A percentile compares a stretch with the other conserved stretches of the same genome.
These are phyloP conservation scores for Diachasma alloeum DNA, from an alignment of 1,140 invertebrate species.

Conservation along the genomic window DNA sequence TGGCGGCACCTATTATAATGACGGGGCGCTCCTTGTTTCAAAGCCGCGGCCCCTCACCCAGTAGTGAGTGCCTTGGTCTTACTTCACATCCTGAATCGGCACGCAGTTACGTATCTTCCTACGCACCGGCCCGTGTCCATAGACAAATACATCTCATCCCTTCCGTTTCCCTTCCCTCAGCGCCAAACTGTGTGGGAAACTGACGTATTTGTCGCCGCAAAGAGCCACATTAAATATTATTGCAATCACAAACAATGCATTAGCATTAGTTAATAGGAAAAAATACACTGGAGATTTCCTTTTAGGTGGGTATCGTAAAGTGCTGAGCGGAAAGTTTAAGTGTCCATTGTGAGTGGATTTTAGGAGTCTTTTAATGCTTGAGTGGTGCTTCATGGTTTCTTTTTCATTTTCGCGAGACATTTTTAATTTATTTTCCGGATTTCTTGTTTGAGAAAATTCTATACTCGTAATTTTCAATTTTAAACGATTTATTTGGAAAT, in stretches of 20 bases:
- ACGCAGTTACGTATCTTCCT: slow-evolving; percentile 33
- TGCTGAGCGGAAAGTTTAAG: not conserved
- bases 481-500: no score
- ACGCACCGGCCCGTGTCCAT: slow-evolving; percentile 25
- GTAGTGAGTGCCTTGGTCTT: slow-evolving; percentile 31
- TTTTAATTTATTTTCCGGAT: no score
- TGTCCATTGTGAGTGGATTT: no score
- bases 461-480: no score
- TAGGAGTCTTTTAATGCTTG: no score
- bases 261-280: not conserved
- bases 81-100: slow-evolving; percentile 44
- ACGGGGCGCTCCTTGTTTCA: slow-evolving; percentile 44
- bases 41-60: slow-evolving; percentile 32
- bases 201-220: slow-evolving; percentile 23
- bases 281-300: not conserved
- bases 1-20: slow-evolving; percentile 42
- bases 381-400: not conserved
- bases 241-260: not conserved
- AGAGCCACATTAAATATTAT: not conserved
- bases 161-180: not conserved
- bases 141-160: not conserved
- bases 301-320: not conserved
- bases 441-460: no score
- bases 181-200: slow-evolving; percentile 28
- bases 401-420: not conserved